Base-by-base conservation (phyloP, 2,888 invertebrate species). In the Orchesellides sinensis region DNA sequence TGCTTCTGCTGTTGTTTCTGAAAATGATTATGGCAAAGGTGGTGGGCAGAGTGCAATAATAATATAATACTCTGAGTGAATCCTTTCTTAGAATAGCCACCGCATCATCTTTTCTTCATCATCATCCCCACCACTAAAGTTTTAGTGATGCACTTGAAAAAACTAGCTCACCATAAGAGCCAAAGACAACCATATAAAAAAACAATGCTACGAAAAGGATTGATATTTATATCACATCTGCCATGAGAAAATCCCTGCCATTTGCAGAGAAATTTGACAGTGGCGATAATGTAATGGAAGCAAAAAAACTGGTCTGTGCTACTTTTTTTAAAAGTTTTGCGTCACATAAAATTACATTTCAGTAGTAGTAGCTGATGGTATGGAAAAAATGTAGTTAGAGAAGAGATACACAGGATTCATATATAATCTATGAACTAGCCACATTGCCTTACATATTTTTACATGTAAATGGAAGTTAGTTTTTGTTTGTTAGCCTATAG, bases 231-330 rank as follows among this genome's bases (percentile, higher is more conserved):
- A 86, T 86, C 84, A 79, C 84, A 83, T 84, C 83, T 83, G 82
- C 73, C 80, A 77, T 83, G 85, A 86, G 84, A 86, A 85, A 84
- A 83, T 87, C 85, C 83, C 84, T 87, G 83, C 88, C 87, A 87
- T 88, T 87, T 87, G 88, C 80, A 84, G 86, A 87, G 87, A 88
- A 88, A 86, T 86, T 87, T 87, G 88, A 88, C 88, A 88, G 87
- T 87, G 88, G 87, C 84, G 85, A 87, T 88, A 87, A 87, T 87
- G 83, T 86, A 87, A 87, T 86, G 86, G 88, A 84, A 87, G 85
- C 84, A 84, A 83, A 78, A 68, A 88, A 88, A 88, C 87, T 87
- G 85, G 88, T 88, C 87, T 87, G 86, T 86, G 87, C 88, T 86
- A 88, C 88, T 88, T 88, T 88, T 87, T 88, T 85, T 85, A 77